Percentiles rank a stretch among this genome's conserved stretches.
phyloP scores from a whole-genome alignment of 2,888 invertebrate genomes.

The Uloborus plumipes region DNA sequence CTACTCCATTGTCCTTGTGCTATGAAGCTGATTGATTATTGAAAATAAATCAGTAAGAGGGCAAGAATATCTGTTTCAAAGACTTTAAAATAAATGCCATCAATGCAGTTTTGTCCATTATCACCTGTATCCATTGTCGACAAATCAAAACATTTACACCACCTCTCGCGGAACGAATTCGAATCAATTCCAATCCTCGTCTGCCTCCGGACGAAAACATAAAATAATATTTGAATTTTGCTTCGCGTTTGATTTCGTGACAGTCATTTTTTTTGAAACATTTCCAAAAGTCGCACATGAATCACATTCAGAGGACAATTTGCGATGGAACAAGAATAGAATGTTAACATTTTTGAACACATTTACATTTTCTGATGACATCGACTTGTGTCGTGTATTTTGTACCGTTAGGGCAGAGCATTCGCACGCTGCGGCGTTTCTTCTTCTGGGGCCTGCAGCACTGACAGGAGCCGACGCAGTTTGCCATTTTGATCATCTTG shows the following conservation, averaged over 20 bases:
- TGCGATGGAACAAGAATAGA: slow-evolving; percentile 9
- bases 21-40: too few relatives aligned
- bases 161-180: too few relatives aligned
- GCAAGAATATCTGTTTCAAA: too few relatives aligned
- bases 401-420: slow-evolving; percentile 92
- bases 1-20: too few relatives aligned
- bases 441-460: slow-evolving; percentile 94
- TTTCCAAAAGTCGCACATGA: slow-evolving; percentile 12
- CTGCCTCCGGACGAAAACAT: background rate
- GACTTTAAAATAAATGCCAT: too few relatives aligned
- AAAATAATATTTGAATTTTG: background rate
- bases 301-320: slow-evolving; percentile 17
- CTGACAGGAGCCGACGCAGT: slow-evolving; percentile 83
- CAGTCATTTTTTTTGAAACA: background rate
- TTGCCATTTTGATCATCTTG: slow-evolving; percentile 90
- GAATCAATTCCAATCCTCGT: too few relatives aligned
- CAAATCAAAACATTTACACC: too few relatives aligned
- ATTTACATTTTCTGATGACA: slow-evolving; percentile 96
- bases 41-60: too few relatives aligned
- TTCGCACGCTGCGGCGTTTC: slow-evolving; percentile 92
- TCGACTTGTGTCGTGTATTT: slow-evolving; percentile 96
- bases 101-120: too few relatives aligned
- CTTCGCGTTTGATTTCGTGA: too few relatives aligned
- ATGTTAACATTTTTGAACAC: slow-evolving; percentile 74
- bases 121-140: too few relatives aligned